Base-by-base conservation (phyloP, 2,113 vertebrate species). In the Corythoichthys intestinalis region DNA sequence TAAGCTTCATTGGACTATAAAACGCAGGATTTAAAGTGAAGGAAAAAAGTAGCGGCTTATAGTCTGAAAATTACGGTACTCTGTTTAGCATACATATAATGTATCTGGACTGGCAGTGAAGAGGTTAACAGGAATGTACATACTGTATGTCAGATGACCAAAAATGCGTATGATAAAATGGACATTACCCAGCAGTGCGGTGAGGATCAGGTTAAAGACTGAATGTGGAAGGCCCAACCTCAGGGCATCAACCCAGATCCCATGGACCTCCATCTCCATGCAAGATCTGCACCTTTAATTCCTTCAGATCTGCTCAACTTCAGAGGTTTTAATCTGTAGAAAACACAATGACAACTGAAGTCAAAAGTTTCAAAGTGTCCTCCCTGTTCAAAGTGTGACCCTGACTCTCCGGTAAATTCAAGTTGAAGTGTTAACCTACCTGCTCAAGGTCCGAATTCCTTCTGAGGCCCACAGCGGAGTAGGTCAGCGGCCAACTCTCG, bases 401-500 rank as follows among this genome's bases (percentile, higher is more conserved):
- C 13, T 1, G 2, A 75, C 38, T 35, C 41, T 11, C 68, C 5
- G 37, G 12, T 13, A 47, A 67, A 53, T 5, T 35, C 44, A 72
- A 59, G 70, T 15, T 62, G 8, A 65, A 60, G 60, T 69, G 63
- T 28, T 53, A 41, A 50, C 83, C 58, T 86, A 85, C 87, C 87
- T 85, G 75, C 78, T 78, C 48, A 59, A 61, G 77, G 44, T 34
- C 53, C 28, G 28, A 56, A 17, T 20, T 20, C 38, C 61, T 39
- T 20, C 59, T 28, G 52, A 79, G 70, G 81, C 78, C 60, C 78
- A 71, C 80, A 86, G 86, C 92, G 83, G 65, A 92, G 89, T 15
- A 86, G 91, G 93, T 94, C 7, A 58, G 78, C 72, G 72, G 73
- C 65, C 90, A 91, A 15, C 89, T 86, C 39, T 92, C 74, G 74